Evolutionary conservation across 2,888 invertebrate species (phyloP).

Genomic region (Meta bourneti): DNA sequence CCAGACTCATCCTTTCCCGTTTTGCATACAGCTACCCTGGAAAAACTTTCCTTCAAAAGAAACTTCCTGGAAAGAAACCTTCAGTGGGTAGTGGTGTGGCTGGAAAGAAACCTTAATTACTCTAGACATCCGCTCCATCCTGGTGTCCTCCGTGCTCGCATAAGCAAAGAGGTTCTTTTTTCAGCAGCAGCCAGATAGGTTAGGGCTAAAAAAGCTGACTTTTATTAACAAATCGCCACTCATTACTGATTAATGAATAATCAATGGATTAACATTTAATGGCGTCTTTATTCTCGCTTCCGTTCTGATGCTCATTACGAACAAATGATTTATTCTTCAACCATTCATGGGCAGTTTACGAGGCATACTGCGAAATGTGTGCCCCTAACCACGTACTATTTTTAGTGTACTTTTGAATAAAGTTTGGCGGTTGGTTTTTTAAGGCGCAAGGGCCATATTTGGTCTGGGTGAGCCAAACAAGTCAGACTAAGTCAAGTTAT

Average conservation of each 20-base stretch:
- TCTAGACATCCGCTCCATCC: conserved; percentile 31
- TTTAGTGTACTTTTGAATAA: too few species aligned
- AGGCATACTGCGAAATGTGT: neutral
- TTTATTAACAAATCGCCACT: conserved; percentile 62
- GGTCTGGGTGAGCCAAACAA: too few species aligned
- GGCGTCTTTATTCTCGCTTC: conserved; percentile 52
- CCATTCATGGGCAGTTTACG: conserved; percentile 5
- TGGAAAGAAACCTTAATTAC: conserved; percentile 30
- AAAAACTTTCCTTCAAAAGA: too few species aligned
- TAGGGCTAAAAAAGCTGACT: conserved; percentile 10
- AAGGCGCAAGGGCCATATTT: too few species aligned
- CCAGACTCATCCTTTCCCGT: too few species aligned
- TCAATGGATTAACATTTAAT: conserved; percentile 68
- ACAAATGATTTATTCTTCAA: conserved; percentile 39
- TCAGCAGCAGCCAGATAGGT: neutral
- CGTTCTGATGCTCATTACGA: conserved; percentile 33
- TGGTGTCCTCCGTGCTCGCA: neutral
- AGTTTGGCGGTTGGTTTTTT: too few species aligned
- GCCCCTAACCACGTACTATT: too few species aligned
- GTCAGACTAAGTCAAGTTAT: too few species aligned
- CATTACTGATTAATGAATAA: conserved; percentile 65
- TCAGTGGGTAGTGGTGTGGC: neutral
- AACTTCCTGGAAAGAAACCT: too few species aligned
- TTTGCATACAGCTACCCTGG: too few species aligned
- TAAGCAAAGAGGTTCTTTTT: conserved; percentile 27